Conservation (phyloP, 2,888 invertebrate species). For the Sesia bembeciformis region DNA sequence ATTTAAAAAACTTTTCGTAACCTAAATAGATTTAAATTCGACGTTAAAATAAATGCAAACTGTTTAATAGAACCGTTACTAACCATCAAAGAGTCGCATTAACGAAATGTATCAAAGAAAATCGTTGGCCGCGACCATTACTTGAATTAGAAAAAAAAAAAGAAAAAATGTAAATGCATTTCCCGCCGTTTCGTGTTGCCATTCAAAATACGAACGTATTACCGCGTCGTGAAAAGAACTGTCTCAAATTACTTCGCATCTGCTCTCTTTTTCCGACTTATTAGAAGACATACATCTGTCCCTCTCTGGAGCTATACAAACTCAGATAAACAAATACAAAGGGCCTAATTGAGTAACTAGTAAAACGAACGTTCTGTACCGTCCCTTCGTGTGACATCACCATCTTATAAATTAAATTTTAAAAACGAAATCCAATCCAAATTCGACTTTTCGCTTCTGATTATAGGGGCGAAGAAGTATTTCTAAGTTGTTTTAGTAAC, state of each 20-base stretch:
- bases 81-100: conserved; percentile 26
- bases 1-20: too few relatives aligned
- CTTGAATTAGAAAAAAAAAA: conserved; percentile 57
- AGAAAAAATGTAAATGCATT: conserved; percentile 62
- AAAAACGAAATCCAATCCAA: too few relatives aligned
- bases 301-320: conserved; percentile 58
- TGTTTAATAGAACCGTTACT: conserved; percentile 5
- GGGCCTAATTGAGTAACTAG: conserved; percentile 76
- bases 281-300: conserved; percentile 21
- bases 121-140: conserved; percentile 49
- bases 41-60: background rate
- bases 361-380: conserved; percentile 68
- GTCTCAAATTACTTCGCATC: conserved; percentile 69
- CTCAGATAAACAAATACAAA: conserved; percentile 75
- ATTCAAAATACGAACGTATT: conserved; percentile 73
- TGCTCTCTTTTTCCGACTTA: conserved; percentile 26
- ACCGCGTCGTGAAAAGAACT: conserved; percentile 69
- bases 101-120: conserved; percentile 58
- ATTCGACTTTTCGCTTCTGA: background rate
- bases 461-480: conserved; percentile 11
- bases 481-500: conserved; percentile 1
- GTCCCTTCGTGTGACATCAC: conserved; percentile 56
- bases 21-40: conserved; percentile 1
- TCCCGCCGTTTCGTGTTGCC: conserved; percentile 69
- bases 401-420: conserved; percentile 16